A percentile compares a stretch with the other conserved stretches of the same genome.
Conservation (phyloP, 2,113 vertebrate species). For the Myrmecophaga tridactyla region DNA sequence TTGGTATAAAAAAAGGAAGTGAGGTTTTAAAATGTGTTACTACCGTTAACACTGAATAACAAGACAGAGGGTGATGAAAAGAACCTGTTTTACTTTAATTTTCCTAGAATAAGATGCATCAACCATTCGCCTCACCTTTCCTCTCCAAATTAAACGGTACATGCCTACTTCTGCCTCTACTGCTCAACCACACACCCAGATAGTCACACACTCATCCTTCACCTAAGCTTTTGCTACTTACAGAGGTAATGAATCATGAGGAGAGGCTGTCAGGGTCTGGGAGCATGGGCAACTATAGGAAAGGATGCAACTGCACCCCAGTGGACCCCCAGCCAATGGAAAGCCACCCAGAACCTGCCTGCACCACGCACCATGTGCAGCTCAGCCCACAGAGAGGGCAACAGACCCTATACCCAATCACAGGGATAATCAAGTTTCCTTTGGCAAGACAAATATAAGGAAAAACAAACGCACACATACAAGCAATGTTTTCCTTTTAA, state of each 20-base stretch:
- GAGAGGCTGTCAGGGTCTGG: constrained; percentile 55
- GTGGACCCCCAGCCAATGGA: constrained; percentile 70
- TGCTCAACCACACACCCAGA: background rate
- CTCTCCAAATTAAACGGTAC: constrained; percentile 49
- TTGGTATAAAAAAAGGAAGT: constrained; percentile 84
- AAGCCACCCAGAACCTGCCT: constrained; percentile 73
- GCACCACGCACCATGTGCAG: constrained; percentile 71
- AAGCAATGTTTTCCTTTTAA: constrained; percentile 82
- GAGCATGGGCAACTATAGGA: background rate
- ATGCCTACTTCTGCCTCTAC: constrained; percentile 33
- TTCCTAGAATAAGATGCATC: constrained; percentile 73
- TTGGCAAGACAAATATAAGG: constrained; percentile 92
- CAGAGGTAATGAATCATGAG: constrained; percentile 46
- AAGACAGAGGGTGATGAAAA: constrained; percentile 80
- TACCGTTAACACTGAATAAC: constrained; percentile 91
- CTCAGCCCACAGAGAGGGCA: constrained; percentile 81
- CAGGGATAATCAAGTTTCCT: constrained; percentile 90
- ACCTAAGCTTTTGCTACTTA: constrained; percentile 59
- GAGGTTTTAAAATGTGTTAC: constrained; percentile 80
- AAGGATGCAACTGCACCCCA: constrained; percentile 58
- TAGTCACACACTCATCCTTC: background rate
- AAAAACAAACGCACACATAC: constrained; percentile 64
- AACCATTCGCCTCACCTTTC: constrained; percentile 23
- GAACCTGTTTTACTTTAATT: constrained; percentile 73
- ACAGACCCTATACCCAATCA: constrained; percentile 79